Evolutionary conservation across 2,113 vertebrate genomes (phyloP).

Genomic region (Oncorhynchus tshawytscha): DNA sequence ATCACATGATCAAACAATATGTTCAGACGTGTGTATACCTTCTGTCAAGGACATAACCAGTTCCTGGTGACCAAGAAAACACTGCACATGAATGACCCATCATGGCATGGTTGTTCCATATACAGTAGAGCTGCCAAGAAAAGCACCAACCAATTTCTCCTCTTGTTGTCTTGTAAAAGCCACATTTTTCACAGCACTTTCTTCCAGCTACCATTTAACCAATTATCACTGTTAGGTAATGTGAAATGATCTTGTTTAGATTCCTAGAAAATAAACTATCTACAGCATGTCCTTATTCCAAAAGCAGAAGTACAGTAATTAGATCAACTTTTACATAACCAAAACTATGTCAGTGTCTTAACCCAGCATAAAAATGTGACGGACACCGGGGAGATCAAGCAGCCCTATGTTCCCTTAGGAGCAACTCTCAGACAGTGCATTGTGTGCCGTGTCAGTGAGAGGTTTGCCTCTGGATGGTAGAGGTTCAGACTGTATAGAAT

Average conservation of each 20-base stretch:
- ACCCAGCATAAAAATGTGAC: too few relatives aligned
- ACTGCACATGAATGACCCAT: conserved; percentile 28
- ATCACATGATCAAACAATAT: conserved; percentile 25
- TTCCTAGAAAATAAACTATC: neutral
- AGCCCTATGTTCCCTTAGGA: too few relatives aligned
- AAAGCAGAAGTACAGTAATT: neutral
- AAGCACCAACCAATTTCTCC: conserved; percentile 7
- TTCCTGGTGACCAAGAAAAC: conserved; percentile 29
- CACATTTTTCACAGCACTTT: neutral
- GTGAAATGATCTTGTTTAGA: neutral
- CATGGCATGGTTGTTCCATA: conserved; percentile 4
- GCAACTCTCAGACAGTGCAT: conserved; percentile 26
- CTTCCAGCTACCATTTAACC: neutral
- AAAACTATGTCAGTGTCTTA: too few relatives aligned
- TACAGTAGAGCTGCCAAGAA: neutral
- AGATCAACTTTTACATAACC: neutral
- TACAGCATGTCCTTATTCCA: too few relatives aligned
- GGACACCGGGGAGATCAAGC: too few relatives aligned
- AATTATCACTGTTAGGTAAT: too few relatives aligned
- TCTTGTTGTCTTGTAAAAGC: conserved; percentile 1
- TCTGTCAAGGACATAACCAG: conserved; percentile 14
- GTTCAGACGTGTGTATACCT: neutral
- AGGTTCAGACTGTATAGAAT: conserved; percentile 29
- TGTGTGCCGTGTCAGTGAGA: neutral
- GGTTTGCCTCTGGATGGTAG: conserved; percentile 13